Base-by-base conservation (phyloP, 2,888 invertebrate genomes). In the Patella depressa region DNA sequence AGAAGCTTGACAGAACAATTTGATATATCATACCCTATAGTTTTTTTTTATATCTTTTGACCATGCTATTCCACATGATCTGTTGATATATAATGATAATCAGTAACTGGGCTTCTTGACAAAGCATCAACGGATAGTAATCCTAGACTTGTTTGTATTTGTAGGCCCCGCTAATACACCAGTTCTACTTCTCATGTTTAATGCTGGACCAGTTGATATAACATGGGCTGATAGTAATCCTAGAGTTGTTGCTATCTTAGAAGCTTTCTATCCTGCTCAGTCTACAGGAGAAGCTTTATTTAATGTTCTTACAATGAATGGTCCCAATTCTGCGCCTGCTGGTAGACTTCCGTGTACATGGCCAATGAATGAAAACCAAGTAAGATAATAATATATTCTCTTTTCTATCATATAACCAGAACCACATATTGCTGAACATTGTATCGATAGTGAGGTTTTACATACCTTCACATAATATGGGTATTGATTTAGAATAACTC, bases 261-360 rank as follows among this genome's bases (percentile, higher is more conserved):
- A 65, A 65, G 65, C 24, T 65, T 65, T 65, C 14, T 65, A 65
- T 65, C 65, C 65, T 3, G 24, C 65, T 65, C 65, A 65, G 24
- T 5, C 65, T 24, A 65, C 65, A 24, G 65, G 65, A 9, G 24
- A 3, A 24, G 65, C 65, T 24, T 77, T 91, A 17, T 80, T 78
- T 24, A 80, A 82, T 53, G 85, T 88, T 2, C 73, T 91, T 29
- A 83, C 81, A 7, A 84, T 83, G 77, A 82, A 74, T 19, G 84
- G 81, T 5, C 75, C 80, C 3, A 80, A 81, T 15, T 80, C 87
- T 53, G 88, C 85, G 59, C 89, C 89, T 9, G 88, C 88, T 5
- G 91, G 85, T 12, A 83, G 91, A 45, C 81, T 90, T 15, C 89
- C 90, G 2, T 85, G 84, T 73, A 90, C 91, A 3, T 91, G 90